Percentiles rank a stretch among this genome's conserved stretches.
Conservation (phyloP, 2,888 invertebrate species). For the Xiphydria camelus region DNA sequence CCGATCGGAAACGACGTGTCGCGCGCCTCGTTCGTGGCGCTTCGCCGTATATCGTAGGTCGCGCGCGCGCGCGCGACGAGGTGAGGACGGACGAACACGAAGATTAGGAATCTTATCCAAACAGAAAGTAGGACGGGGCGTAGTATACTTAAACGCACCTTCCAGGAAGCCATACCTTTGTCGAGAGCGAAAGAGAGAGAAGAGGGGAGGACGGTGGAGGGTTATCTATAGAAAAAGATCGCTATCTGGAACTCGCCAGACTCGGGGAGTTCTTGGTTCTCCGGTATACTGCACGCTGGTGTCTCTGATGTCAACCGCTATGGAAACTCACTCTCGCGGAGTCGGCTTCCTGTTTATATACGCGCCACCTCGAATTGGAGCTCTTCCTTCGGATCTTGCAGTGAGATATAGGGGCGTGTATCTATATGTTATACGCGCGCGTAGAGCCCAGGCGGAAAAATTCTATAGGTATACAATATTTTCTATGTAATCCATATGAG, state of each 20-base stretch:
- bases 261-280: background rate
- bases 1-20: background rate
- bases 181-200: constrained; percentile 6
- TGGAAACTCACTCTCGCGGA: constrained; percentile 12
- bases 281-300: background rate
- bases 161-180: constrained; percentile 10
- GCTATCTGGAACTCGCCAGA: background rate
- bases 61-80: constrained; percentile 20
- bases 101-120: constrained; percentile 30
- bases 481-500: too few relatives aligned
- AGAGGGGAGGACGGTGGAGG: too few relatives aligned
- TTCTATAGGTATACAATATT: too few relatives aligned
- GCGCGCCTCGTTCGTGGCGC: constrained; percentile 22
- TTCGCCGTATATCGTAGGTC: background rate
- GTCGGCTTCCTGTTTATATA: constrained; percentile 21
- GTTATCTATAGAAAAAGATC: constrained; percentile 2
- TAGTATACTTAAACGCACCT: constrained; percentile 2
- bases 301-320: constrained; percentile 1
- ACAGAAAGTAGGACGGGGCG: background rate
- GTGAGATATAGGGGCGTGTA: too few relatives aligned
- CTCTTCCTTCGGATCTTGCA: too few relatives aligned
- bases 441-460: too few relatives aligned
- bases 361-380: too few relatives aligned
- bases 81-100: constrained; percentile 37
- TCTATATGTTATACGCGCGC: too few relatives aligned